Conservation (phyloP, 2,113 vertebrate species). For the Carlito syrichta region DNA sequence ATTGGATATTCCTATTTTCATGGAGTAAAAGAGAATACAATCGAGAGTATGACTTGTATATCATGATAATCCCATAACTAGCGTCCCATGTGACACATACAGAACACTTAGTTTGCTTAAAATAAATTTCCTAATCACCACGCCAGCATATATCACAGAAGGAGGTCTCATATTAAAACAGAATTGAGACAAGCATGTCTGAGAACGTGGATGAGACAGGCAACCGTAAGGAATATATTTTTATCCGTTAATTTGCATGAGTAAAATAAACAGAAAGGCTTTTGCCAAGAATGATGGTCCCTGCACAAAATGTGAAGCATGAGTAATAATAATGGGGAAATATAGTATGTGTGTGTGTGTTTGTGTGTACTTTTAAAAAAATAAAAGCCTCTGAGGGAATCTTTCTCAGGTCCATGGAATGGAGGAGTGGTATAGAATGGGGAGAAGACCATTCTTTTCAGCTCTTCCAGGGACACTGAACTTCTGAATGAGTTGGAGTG, state of each 20-base stretch:
- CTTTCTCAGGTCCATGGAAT: too few species aligned
- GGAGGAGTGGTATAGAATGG: accelerated
- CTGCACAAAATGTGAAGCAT: neutral
- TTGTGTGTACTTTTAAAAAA: too few species aligned
- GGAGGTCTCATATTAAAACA: neutral
- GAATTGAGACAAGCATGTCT: neutral
- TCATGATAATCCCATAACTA: neutral
- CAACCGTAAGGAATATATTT: neutral
- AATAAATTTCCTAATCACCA: neutral
- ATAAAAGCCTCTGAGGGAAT: neutral
- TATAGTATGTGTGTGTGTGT: too few species aligned
- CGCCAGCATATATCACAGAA: neutral
- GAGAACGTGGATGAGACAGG: neutral
- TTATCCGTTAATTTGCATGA: neutral
- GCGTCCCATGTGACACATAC: neutral
- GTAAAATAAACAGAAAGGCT: neutral
- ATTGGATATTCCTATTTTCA: neutral
- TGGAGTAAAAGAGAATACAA: neutral
- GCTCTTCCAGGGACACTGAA: neutral
- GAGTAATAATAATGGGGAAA: neutral
- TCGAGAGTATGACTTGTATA: neutral
- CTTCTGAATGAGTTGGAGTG: neutral
- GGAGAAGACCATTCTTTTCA: neutral
- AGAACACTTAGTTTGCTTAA: neutral
- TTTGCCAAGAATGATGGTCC: neutral